Conservation (phyloP, 2,888 invertebrate genomes). For the Venusia cambrica region DNA sequence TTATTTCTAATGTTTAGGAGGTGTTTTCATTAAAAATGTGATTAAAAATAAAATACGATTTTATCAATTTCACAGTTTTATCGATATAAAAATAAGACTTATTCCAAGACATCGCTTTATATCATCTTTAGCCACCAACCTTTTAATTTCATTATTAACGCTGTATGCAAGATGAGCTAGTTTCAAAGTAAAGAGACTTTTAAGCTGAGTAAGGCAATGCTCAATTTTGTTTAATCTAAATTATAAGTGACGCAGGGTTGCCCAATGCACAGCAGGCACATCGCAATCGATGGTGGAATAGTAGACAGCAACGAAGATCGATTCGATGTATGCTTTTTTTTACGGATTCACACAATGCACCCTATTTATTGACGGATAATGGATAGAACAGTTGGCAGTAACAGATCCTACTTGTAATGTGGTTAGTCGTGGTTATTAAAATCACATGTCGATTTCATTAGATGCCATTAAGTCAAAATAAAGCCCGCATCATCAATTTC, state of each 20-base stretch:
- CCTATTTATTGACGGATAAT: slow-evolving; percentile 77
- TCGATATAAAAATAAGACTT: too few relatives aligned
- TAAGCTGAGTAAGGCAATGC: too few relatives aligned
- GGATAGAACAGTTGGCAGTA: slow-evolving; percentile 69
- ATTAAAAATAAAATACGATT: too few relatives aligned
- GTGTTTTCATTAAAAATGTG: too few relatives aligned
- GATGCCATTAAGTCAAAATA: slow-evolving; percentile 42
- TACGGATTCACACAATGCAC: slow-evolving; percentile 64
- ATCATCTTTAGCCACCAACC: too few relatives aligned
- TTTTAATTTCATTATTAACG: too few relatives aligned
- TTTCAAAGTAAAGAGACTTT: too few relatives aligned
- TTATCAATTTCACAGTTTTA: too few relatives aligned
- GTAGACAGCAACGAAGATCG: slow-evolving; percentile 72
- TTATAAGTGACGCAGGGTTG: slow-evolving; percentile 3
- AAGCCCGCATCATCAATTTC: slow-evolving; percentile 23
- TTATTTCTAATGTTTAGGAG: too few relatives aligned
- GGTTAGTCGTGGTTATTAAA: slow-evolving; percentile 77
- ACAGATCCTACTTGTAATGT: slow-evolving; percentile 65
- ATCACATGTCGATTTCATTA: slow-evolving; percentile 68
- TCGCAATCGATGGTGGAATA: slow-evolving; percentile 48
- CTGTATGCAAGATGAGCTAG: too few relatives aligned
- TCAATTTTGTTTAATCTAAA: slow-evolving; percentile 3
- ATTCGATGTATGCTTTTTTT: slow-evolving; percentile 79
- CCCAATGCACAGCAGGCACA: slow-evolving; percentile 37
- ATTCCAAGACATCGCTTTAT: too few relatives aligned